A percentile compares a stretch with the other conserved stretches of the same genome.
These are phyloP conservation scores for Percopsis transmontana DNA, from an alignment of 2,113 vertebrate species.

Conservation along the genomic window DNA sequence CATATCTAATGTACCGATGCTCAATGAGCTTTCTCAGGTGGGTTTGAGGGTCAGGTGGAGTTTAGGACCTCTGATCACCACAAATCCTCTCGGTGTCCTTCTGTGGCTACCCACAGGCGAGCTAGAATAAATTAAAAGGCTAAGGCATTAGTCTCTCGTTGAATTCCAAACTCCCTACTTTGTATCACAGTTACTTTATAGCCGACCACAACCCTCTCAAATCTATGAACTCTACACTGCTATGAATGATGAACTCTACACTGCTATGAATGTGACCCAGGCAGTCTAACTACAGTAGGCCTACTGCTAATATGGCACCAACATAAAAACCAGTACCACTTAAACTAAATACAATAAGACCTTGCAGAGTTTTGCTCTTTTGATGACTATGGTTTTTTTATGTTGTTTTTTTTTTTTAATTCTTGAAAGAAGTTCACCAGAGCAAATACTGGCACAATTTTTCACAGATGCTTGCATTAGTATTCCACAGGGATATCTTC, in stretches of 20 bases:
- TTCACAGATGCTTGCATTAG: constrained; percentile 72
- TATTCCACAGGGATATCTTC: constrained; percentile 69
- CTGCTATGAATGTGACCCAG: constrained; percentile 37
- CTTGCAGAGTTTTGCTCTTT: constrained; percentile 18
- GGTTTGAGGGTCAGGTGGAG: constrained; percentile 57
- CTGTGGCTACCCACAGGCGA: constrained; percentile 28
- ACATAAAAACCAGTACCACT: constrained; percentile 30
- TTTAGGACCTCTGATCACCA: constrained; percentile 66
- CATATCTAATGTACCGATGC: constrained; percentile 56
- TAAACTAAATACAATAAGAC: constrained; percentile 37
- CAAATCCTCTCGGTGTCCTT: constrained; percentile 66
- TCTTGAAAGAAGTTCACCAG: constrained; percentile 53
- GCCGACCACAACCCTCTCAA: constrained; percentile 19
- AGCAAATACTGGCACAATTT: constrained; percentile 53
- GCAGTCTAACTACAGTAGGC: constrained; percentile 26
- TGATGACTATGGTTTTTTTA: constrained; percentile 4
- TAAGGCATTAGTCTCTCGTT: constrained; percentile 32
- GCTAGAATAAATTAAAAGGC: constrained; percentile 55
- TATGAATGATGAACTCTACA: not conserved
- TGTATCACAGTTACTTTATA: constrained; percentile 41
- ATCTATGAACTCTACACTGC: constrained; percentile 8
- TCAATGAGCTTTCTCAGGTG: constrained; percentile 57
- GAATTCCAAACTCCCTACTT: constrained; percentile 38
- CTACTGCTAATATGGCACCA: constrained; percentile 4
- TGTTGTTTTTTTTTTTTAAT: constrained; percentile 10